phyloP scores from a whole-genome alignment of 2,888 invertebrate genomes.

The Cerastis rubricosa region DNA sequence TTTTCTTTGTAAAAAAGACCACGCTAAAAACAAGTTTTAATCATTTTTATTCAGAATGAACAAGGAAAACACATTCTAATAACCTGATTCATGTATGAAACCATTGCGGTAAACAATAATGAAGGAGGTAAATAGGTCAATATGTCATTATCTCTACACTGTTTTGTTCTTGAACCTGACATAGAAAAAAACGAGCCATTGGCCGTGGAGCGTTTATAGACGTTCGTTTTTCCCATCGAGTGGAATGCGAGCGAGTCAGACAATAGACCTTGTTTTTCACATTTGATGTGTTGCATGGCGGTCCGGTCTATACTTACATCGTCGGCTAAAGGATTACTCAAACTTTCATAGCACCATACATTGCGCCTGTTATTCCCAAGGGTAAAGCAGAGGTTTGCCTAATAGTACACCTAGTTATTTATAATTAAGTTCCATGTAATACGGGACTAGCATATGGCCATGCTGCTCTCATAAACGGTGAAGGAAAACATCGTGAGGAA shows the following conservation, averaged over 20 bases:
- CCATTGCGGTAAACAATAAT: slow-evolving; percentile 12
- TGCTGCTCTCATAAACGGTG: too few relatives aligned
- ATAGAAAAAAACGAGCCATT: background rate
- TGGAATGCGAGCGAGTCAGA: background rate
- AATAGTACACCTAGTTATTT: too few relatives aligned
- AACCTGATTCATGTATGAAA: slow-evolving; percentile 12
- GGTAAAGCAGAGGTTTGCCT: too few relatives aligned
- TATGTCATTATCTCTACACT: slow-evolving; percentile 2
- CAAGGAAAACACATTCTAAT: background rate
- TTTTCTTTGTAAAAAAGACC: background rate
- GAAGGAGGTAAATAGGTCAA: slow-evolving; percentile 26
- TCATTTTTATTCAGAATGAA: background rate
- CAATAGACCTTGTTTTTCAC: background rate
- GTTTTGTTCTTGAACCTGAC: slow-evolving; percentile 14
- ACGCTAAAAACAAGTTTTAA: background rate
- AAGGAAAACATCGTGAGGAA: too few relatives aligned
- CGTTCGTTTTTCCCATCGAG: background rate
- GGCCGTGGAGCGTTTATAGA: background rate
- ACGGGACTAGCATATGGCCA: too few relatives aligned
- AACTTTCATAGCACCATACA: too few relatives aligned
- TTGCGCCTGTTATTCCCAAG: too few relatives aligned
- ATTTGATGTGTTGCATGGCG: background rate
- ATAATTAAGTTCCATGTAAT: too few relatives aligned
- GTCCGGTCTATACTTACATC: background rate
- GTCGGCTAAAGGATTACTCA: background rate